Percentiles rank a stretch among this genome's conserved stretches.
phyloP scores from a whole-genome alignment of 2,888 invertebrate genomes.

The Athripsodes cinereus region DNA sequence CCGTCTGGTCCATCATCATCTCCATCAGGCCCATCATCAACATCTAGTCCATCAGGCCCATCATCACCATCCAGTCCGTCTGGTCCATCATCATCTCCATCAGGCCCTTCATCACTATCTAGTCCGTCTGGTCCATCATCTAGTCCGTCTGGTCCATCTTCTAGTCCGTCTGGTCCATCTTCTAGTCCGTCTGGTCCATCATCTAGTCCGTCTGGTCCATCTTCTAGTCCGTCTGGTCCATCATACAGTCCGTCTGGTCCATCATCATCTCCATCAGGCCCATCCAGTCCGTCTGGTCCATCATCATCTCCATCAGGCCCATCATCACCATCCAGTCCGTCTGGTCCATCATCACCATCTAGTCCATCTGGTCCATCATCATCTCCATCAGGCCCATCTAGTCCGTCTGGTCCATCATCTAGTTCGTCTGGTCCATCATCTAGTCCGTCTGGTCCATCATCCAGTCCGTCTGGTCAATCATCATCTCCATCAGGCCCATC shows the following conservation, averaged over 20 bases:
- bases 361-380: neutral
- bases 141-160: neutral
- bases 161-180: neutral
- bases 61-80: neutral
- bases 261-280: neutral
- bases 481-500: neutral
- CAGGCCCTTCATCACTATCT: neutral
- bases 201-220: neutral
- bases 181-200: neutral
- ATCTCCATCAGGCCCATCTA: neutral
- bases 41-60: neutral
- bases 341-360: neutral
- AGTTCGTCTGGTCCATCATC: neutral
- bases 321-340: neutral
- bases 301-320: neutral
- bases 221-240: neutral
- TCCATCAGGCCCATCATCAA: neutral
- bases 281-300: neutral
- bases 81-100: neutral
- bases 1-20: neutral
- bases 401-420: neutral
- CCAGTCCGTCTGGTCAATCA: neutral
- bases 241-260: neutral
- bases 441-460: neutral
- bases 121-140: neutral